Evolutionary conservation across 2,797 vertebrate genomes (phyloP), one percentile per base, ranked within the genome.

Genomic region (Euthynnus affinis): DNA sequence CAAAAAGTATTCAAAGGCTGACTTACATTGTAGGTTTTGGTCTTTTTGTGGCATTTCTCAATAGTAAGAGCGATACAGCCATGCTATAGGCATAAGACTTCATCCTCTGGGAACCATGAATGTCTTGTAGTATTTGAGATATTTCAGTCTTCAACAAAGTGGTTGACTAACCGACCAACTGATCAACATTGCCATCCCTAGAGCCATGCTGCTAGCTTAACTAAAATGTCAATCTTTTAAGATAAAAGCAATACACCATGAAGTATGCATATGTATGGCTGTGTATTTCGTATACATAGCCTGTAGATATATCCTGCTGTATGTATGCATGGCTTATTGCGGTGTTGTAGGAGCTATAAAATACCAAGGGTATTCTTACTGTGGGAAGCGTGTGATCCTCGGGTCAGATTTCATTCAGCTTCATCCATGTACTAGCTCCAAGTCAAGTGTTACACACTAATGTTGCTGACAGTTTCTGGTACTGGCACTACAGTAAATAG

Each of bases 401-500:
- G 29, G 10, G 58, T 61, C n/a, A 23, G n/a, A 5, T 77, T 64
- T 65, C 6, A 62, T 49, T 56, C 34, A n/a, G 10, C n/a, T 60
- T 56, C 44, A 58, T 51, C 2, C 59, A 68, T 53, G 51, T 5
- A 7, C 34, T 66, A 46, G 9, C 25, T 34, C 22, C 61, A 32
- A 42, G 32, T 67, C 44, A 71, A 44, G 52, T 62, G 20, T 48
- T 62, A 15, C 18, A 49, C 27, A 62, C 10, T 34, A 42, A 49
- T 20, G 18, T 48, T 5, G 5, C 9, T 65, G 17, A 20, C 46
- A 49, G 6, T 8, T 23, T 23, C 18, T 58, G n/a, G 7, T 46
- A 17, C 53, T 55, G 56, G 56, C 51, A 70, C 5, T 10, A 12
- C 4, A 56, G n/a, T 69, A 34, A 84, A 76, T 52, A 60, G 12